Conservation (phyloP, 1,140 invertebrate genomes). For the Drosophila biarmipes region DNA sequence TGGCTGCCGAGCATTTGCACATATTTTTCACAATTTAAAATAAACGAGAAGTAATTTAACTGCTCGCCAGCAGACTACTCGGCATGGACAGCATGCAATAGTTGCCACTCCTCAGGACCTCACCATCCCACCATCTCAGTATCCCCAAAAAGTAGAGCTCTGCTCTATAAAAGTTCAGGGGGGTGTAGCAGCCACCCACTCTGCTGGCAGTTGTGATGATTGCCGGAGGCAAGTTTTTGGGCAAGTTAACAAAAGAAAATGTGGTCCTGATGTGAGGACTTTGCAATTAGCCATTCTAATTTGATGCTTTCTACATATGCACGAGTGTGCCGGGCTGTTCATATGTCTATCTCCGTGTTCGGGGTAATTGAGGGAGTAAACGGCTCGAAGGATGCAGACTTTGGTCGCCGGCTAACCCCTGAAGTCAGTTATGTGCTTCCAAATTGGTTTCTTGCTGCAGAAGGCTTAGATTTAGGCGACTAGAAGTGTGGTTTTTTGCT, state of each 20-base stretch:
- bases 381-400: conserved; percentile 29
- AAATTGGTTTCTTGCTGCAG: conserved; percentile 43
- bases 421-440: conserved; percentile 45
- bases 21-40: conserved; percentile 82
- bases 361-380: conserved; percentile 50
- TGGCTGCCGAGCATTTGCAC: conserved; percentile 68
- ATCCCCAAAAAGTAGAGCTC: background rate
- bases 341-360: conserved; percentile 10
- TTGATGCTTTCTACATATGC: conserved; percentile 52
- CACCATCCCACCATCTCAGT: background rate
- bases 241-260: conserved; percentile 61
- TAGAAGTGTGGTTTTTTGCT: conserved; percentile 19
- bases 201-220: conserved; percentile 36
- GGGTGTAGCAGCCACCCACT: too few relatives aligned
- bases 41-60: conserved; percentile 82
- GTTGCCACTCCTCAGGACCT: conserved; percentile 29
- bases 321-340: conserved; percentile 6
- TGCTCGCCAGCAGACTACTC: conserved; percentile 50
- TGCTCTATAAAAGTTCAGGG: too few relatives aligned
- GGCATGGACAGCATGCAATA: conserved; percentile 46
- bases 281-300: conserved; percentile 73
- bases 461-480: conserved; percentile 7
- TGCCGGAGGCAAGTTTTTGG: conserved; percentile 53
- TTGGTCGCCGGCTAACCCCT: conserved; percentile 19
- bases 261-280: conserved; percentile 58